Evolutionary conservation across 2,888 invertebrate species (phyloP).

Genomic region (Tachina lurida): DNA sequence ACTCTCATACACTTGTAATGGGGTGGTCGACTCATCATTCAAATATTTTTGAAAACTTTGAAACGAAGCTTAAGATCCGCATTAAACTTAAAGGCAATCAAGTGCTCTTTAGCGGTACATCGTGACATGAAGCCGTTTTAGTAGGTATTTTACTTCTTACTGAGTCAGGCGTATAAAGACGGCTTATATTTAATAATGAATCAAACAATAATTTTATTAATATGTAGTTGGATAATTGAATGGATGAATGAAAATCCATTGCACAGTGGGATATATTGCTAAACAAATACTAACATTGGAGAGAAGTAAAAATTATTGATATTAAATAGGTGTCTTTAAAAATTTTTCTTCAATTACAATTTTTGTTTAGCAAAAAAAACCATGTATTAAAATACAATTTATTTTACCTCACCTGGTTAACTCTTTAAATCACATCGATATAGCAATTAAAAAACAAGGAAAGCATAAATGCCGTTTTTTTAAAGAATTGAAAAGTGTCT

Average conservation of each 20-base stretch:
- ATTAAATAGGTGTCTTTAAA: no score
- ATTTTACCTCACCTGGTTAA: no score
- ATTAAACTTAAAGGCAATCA: conserved; percentile 66
- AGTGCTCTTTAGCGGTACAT: conserved; percentile 66
- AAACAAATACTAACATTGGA: neutral
- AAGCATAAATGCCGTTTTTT: no score
- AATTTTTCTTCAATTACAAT: no score
- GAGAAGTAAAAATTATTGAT: no score
- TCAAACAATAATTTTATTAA: conserved; percentile 28
- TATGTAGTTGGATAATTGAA: neutral
- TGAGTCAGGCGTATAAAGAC: neutral
- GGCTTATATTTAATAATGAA: conserved; percentile 28
- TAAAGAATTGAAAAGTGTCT: no score
- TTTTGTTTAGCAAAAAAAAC: no score
- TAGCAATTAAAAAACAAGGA: no score
- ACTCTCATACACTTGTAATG: neutral
- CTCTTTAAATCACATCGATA: no score
- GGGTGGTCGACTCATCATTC: conserved; percentile 33
- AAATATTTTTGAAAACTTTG: conserved; percentile 10
- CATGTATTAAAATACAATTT: no score
- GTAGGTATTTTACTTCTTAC: conserved; percentile 2
- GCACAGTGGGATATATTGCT: neutral
- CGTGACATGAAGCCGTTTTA: conserved; percentile 40
- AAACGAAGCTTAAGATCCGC: conserved; percentile 31
- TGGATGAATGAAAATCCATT: conserved; percentile 12